Conservation (phyloP, 2,113 vertebrate genomes). For the Mustelus asterias region DNA sequence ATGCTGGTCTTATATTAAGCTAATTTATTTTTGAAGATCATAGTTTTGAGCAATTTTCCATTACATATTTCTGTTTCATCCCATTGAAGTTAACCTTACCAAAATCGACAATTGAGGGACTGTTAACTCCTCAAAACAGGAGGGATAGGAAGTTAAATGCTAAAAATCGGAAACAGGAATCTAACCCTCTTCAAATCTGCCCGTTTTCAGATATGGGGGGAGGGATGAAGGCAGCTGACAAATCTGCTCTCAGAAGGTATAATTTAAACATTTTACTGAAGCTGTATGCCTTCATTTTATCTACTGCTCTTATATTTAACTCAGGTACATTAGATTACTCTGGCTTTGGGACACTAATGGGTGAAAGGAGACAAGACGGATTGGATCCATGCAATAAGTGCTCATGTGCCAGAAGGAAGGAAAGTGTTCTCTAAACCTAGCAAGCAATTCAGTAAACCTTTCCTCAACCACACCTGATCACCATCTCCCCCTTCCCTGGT, state of each 20-base stretch:
- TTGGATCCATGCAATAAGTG: background rate
- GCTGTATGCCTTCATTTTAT: background rate
- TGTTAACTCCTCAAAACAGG: background rate
- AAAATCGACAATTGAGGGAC: background rate
- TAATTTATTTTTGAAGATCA: background rate
- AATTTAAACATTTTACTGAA: background rate
- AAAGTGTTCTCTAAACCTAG: background rate
- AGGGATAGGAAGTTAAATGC: background rate
- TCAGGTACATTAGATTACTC: background rate
- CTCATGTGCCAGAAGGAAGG: background rate
- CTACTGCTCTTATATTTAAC: background rate
- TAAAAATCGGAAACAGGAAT: too few relatives aligned
- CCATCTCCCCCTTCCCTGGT: background rate
- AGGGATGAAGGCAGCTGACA: background rate
- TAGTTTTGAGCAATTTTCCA: background rate
- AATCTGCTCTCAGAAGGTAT: background rate
- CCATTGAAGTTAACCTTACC: background rate
- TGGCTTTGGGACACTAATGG: background rate
- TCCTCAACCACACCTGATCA: background rate
- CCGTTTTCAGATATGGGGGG: background rate
- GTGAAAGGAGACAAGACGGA: background rate
- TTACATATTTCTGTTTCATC: background rate
- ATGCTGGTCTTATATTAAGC: background rate
- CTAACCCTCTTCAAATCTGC: background rate
- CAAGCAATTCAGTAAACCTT: background rate